Evolutionary conservation across 2,888 invertebrate genomes (phyloP), one percentile per base, ranked within the genome.

Genomic region (Colostygia pectinataria): DNA sequence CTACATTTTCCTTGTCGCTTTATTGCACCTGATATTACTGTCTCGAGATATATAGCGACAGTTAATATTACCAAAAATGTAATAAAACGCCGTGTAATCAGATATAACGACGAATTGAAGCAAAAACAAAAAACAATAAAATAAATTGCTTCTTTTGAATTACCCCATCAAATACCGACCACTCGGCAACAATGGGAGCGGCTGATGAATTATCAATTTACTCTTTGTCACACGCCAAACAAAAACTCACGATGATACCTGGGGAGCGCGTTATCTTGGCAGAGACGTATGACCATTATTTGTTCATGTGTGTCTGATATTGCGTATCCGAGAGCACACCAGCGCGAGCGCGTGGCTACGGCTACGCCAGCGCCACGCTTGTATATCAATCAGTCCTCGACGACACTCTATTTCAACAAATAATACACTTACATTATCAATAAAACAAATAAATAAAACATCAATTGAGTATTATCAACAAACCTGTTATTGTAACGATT

Each of bases 161-260:
- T 71, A 73, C 69, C 57, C 71, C 74, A 79, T 83, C 80, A 77
- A 76, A 77, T 69, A 71, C 61, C 74, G 71, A 73, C 61, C 74
- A 73, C 72, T 77, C 71, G 65, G 70, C 68, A 71, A 82, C 82
- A 83, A 82, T 76, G 66, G 71, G 66, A 63, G 69, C 64, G 72
- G 71, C 77, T 80, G 83, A 83, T 83, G 80, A 83, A 85, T 83
- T 84, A 83, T 83, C 82, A 83, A 84, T 85, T 84, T 83, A 78
- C 83, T 77, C 79, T 83, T 83, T 83, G 81, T 84, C 80, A 78
- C 80, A 71, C 68, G 69, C 76, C 80, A 83, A 83, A 85, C 83
- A 83, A 84, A 84, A 84, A 83, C 79, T 78, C 74, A 67, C 70
- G 71, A 80, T 80, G 72, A 73, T 80, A 83, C 83, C 83, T 85